Conservation (phyloP, 2,888 invertebrate genomes). For the Resseliella maxima region DNA sequence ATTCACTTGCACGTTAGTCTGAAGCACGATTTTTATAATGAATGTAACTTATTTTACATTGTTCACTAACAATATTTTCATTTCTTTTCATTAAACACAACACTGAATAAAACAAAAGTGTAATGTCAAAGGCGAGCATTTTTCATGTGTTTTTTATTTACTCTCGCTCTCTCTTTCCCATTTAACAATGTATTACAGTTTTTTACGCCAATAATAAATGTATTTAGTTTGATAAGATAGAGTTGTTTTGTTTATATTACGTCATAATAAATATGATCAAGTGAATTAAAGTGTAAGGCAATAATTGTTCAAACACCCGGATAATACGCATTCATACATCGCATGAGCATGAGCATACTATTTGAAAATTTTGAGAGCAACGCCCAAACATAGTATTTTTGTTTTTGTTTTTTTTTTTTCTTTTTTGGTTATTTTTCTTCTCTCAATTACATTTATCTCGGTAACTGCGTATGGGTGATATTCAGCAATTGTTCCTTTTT, state of each 20-base stretch:
- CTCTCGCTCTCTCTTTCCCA: too few species aligned
- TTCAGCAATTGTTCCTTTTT: background rate
- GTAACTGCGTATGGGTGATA: background rate
- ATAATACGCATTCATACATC: background rate
- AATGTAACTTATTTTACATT: background rate
- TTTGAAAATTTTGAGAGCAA: background rate
- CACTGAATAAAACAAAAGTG: background rate
- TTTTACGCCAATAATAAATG: background rate
- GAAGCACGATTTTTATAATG: background rate
- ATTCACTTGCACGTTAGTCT: background rate
- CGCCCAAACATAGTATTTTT: background rate
- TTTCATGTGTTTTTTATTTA: background rate
- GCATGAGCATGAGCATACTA: background rate
- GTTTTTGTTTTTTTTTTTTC: background rate
- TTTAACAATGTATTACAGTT: background rate
- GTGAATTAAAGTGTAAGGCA: conserved; percentile 7
- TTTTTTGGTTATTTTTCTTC: background rate
- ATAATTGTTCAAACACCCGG: background rate
- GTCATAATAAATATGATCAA: background rate
- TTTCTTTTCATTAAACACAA: background rate
- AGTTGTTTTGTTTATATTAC: conserved; percentile 23
- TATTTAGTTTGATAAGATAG: background rate
- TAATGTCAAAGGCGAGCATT: background rate
- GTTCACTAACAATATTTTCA: background rate
- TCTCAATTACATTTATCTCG: background rate